Conservation (phyloP, 92 coral and sea anemone species). For the Porites divaricata region DNA sequence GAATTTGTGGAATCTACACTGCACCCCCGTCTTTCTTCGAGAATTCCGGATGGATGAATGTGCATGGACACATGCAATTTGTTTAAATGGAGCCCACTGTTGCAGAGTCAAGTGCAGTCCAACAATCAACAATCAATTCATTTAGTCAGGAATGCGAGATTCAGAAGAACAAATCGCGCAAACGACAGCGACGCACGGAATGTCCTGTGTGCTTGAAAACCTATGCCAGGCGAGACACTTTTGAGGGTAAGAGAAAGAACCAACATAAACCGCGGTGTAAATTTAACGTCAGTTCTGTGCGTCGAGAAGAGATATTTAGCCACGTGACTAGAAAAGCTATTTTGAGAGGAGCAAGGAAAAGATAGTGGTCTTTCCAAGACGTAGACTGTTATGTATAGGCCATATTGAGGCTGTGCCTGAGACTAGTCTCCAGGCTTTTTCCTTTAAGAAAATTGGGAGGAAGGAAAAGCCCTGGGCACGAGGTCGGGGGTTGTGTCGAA, state of each 20-base stretch:
- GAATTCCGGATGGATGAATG: not conserved
- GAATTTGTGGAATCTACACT: not conserved
- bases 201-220: not conserved
- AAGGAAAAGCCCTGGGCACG: too few relatives aligned
- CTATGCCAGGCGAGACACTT: slow-evolving; percentile 4
- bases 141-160: not conserved
- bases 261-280: too few relatives aligned
- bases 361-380: too few relatives aligned
- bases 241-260: not conserved
- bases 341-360: too few relatives aligned
- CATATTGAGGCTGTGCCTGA: too few relatives aligned
- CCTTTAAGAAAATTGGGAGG: too few relatives aligned
- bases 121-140: not conserved
- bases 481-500: too few relatives aligned
- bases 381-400: too few relatives aligned
- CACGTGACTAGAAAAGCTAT: too few relatives aligned
- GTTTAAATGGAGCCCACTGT: not conserved
- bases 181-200: not conserved
- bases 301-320: too few relatives aligned
- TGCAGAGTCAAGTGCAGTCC: not conserved
- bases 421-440: too few relatives aligned
- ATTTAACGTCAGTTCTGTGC: too few relatives aligned
- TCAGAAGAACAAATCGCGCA: not conserved
- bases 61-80: not conserved
- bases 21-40: not conserved